Evolutionary conservation across 2,888 invertebrate species (phyloP).

Genomic region (Melanophora roralis): DNA sequence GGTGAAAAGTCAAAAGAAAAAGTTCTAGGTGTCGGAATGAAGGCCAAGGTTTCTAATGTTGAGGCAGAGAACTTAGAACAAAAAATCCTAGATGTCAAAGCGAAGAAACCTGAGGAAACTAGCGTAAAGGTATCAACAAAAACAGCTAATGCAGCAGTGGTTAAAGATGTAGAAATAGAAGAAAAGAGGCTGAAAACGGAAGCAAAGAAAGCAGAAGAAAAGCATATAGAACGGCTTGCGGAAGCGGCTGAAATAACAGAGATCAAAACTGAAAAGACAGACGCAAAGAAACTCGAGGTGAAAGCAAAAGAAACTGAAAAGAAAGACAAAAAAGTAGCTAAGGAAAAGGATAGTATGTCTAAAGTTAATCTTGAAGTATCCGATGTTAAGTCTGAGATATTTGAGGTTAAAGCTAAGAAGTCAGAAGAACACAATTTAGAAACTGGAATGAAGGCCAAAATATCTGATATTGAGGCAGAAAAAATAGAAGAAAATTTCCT

Average conservation of each 20-base stretch:
- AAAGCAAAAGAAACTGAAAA: constrained; percentile 7
- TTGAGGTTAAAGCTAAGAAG: background rate
- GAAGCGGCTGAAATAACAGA: constrained; percentile 14
- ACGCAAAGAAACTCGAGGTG: constrained; percentile 11
- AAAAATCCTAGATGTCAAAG: constrained; percentile 15
- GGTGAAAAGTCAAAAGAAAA: constrained; percentile 20
- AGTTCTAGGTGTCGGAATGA: constrained; percentile 44
- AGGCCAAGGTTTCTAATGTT: constrained; percentile 30
- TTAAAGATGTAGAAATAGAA: constrained; percentile 47
- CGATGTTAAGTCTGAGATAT: background rate
- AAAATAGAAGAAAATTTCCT: background rate
- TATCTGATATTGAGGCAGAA: constrained; percentile 30
- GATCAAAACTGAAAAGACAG: background rate
- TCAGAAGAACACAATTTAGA: constrained; percentile 36
- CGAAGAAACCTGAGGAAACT: constrained; percentile 17
- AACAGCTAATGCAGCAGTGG: constrained; percentile 45
- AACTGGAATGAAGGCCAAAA: constrained; percentile 29
- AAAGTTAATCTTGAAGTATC: background rate
- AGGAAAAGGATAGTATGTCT: background rate
- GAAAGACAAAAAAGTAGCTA: background rate
- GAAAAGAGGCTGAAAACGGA: constrained; percentile 23
- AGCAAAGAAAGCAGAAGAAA: background rate
- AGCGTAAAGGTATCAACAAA: background rate
- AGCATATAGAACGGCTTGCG: background rate
- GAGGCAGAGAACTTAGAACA: background rate